Evolutionary conservation across 1,140 invertebrate genomes (phyloP).

Genomic region (Papilio aristodemus): DNA sequence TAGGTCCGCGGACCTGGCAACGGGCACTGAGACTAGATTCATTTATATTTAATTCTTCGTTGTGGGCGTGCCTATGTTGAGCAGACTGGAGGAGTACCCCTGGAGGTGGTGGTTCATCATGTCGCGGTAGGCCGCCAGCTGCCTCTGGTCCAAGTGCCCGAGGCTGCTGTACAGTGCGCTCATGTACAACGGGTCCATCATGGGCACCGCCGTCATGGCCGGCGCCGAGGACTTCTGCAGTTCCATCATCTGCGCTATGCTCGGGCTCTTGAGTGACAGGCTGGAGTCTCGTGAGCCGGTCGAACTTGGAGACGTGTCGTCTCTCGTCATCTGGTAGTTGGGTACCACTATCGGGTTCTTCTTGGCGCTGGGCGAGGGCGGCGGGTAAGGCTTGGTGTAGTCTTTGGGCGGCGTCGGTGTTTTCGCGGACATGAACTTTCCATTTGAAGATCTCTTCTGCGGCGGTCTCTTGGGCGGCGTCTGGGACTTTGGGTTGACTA

Average conservation of each 20-base stretch:
- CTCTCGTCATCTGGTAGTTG: conserved; percentile 54
- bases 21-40: no score
- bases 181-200: conserved; percentile 72
- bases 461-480: conserved; percentile 56
- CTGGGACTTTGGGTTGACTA: conserved; percentile 76
- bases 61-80: conserved; percentile 65
- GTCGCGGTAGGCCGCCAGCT: conserved; percentile 62
- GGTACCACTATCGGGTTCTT: conserved; percentile 59
- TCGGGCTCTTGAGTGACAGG: conserved; percentile 47
- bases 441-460: conserved; percentile 70
- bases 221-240: conserved; percentile 53
- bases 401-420: conserved; percentile 63
- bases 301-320: conserved; percentile 53
- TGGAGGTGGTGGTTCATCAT: conserved; percentile 60
- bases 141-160: conserved; percentile 62
- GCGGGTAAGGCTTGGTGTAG: conserved; percentile 46
- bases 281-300: conserved; percentile 45
- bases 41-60: conserved; percentile 63
- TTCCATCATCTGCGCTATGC: conserved; percentile 57
- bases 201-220: conserved; percentile 38
- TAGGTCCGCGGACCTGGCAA: no score
- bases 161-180: conserved; percentile 66
- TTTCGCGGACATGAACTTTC: conserved; percentile 72
- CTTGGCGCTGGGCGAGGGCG: conserved; percentile 44
- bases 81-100: conserved; percentile 52